Conservation (phyloP, 2,797 vertebrate species). For the Melanotaenia parkinsoni region DNA sequence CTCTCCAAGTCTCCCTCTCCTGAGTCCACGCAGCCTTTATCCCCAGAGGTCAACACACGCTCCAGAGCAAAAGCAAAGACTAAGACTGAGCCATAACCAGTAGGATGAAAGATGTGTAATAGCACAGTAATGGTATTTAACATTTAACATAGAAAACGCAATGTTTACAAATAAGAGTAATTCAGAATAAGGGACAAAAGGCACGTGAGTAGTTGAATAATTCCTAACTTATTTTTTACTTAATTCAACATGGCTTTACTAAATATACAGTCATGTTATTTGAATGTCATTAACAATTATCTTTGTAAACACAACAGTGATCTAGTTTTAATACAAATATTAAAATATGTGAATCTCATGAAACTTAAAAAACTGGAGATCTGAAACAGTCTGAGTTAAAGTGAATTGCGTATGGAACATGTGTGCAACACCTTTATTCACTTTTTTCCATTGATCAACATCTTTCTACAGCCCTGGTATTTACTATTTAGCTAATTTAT, state of each 20-base stretch:
- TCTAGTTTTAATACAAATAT: constrained; percentile 5
- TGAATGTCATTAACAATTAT: constrained; percentile 13
- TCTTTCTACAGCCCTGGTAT: neutral
- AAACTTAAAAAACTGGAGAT: neutral
- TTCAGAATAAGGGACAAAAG: constrained; percentile 11
- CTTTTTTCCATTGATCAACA: neutral
- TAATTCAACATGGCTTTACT: constrained; percentile 5
- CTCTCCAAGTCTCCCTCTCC: constrained; percentile 51
- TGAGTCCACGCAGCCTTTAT: constrained; percentile 22
- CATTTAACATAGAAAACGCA: neutral
- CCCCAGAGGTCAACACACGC: constrained; percentile 78
- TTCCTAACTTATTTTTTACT: constrained; percentile 1
- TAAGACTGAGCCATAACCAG: constrained; percentile 59
- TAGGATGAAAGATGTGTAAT: neutral
- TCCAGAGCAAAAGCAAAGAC: constrained; percentile 78
- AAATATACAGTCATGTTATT: constrained; percentile 38
- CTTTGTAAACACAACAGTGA: constrained; percentile 11
- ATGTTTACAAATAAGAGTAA: constrained; percentile 27
- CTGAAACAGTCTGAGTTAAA: neutral
- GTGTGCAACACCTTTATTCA: neutral
- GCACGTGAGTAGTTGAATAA: constrained; percentile 2
- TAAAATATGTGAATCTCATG: neutral
- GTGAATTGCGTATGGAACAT: neutral
- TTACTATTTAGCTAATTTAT: neutral
- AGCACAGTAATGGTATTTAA: neutral